phyloP scores from a whole-genome alignment of 2,797 vertebrate species.

The Erethizon dorsatum region DNA sequence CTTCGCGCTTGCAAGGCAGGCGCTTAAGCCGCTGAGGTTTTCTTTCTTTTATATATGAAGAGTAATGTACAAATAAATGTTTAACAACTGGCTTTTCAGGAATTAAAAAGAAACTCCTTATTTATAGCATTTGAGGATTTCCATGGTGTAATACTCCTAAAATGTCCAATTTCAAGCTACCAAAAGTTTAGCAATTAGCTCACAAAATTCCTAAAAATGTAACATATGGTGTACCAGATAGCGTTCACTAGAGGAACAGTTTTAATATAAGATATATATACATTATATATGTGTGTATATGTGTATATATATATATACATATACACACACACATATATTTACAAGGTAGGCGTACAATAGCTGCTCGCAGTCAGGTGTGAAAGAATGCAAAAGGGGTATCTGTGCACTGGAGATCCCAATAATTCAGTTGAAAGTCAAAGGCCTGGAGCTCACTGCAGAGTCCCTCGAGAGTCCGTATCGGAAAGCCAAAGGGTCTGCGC shows the following conservation, averaged over 20 bases:
- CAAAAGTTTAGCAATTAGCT: slow-evolving; percentile 42
- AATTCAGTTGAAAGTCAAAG: not conserved
- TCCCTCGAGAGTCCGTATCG: not conserved
- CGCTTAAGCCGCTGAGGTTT: no score
- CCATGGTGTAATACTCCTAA: not conserved
- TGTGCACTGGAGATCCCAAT: not conserved
- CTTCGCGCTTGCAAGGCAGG: no score
- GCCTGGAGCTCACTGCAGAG: not conserved
- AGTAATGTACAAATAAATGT: slow-evolving; percentile 57
- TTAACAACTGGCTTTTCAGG: slow-evolving; percentile 56
- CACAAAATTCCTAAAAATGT: slow-evolving; percentile 56
- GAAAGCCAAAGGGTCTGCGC: not conserved
- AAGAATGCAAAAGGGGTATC: not conserved
- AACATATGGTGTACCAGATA: not conserved
- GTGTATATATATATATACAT: no score
- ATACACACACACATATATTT: not conserved
- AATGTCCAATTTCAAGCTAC: slow-evolving; percentile 14
- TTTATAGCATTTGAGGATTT: slow-evolving; percentile 34
- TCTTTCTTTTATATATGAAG: slow-evolving; percentile 48
- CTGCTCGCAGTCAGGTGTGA: not conserved
- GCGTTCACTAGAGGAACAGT: not conserved
- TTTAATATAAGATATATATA: not conserved
- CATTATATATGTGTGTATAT: not conserved
- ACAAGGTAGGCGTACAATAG: not conserved
- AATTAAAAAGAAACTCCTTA: not conserved